Conservation (phyloP, 1,140 invertebrate genomes). For the Papilio polytes region DNA sequence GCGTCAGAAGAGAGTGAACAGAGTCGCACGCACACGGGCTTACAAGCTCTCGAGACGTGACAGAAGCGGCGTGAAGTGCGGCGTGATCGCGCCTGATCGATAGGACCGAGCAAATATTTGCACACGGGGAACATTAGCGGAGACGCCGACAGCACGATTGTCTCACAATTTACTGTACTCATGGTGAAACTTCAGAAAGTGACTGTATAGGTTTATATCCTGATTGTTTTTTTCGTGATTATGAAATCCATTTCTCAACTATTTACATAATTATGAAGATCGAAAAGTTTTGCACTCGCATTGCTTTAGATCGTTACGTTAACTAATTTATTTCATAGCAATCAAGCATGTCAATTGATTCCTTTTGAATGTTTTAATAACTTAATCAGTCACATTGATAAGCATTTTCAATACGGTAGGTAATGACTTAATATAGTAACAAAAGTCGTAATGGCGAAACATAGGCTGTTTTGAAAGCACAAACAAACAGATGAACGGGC, state of each 20-base stretch:
- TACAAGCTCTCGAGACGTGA: conserved; percentile 73
- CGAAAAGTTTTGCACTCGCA: too few species aligned
- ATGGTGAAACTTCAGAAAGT: neutral
- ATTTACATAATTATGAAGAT: too few species aligned
- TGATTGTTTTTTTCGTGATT: too few species aligned
- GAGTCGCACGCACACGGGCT: conserved; percentile 58
- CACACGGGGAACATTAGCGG: conserved; percentile 72
- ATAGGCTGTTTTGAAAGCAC: conserved; percentile 47
- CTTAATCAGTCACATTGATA: neutral
- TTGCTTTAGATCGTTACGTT: too few species aligned
- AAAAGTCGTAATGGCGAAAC: conserved; percentile 39
- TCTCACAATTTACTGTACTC: conserved; percentile 30
- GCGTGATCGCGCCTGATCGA: conserved; percentile 70
- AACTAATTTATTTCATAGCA: too few species aligned
- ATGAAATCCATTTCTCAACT: too few species aligned
- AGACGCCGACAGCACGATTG: conserved; percentile 53
- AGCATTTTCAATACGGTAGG: neutral
- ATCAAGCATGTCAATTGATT: too few species aligned
- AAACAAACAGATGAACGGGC: conserved; percentile 43
- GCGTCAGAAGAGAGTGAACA: conserved; percentile 21
- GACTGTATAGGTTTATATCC: neutral
- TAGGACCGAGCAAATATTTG: conserved; percentile 77
- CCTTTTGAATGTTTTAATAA: neutral
- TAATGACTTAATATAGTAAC: neutral
- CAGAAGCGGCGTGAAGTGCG: conserved; percentile 60